A percentile compares a stretch with the other conserved stretches of the same genome.
phyloP scores from a whole-genome alignment of 2,888 invertebrate genomes.

The Drosophila dives region DNA sequence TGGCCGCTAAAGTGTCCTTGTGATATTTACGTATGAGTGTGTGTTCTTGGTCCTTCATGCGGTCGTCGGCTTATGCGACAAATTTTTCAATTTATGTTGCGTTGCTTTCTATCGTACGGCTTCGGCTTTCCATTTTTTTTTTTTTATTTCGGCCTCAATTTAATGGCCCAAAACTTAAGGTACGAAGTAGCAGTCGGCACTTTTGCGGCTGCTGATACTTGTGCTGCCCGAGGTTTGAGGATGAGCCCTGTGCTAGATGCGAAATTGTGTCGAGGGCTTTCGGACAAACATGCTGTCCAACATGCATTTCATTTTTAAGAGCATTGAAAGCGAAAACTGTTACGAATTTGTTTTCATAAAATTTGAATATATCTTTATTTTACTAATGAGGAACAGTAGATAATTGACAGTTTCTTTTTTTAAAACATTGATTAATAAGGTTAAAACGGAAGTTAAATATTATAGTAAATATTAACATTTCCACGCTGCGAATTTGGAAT shows the following conservation, averaged over 20 bases:
- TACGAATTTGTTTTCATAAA: background rate
- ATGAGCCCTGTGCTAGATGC: slow-evolving; percentile 20
- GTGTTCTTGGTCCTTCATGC: slow-evolving; percentile 47
- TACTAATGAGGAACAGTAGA: too few species aligned
- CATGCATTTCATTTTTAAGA: slow-evolving; percentile 3
- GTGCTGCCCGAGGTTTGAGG: slow-evolving; percentile 36
- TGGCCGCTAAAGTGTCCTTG: slow-evolving; percentile 68
- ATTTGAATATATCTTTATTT: background rate
- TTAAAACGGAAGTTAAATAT: background rate
- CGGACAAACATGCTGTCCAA: slow-evolving; percentile 6
- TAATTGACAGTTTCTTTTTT: background rate
- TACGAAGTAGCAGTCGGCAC: slow-evolving; percentile 55
- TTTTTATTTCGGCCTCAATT: slow-evolving; percentile 52
- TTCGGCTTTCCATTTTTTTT: slow-evolving; percentile 46
- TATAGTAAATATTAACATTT: background rate
- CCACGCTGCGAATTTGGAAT: background rate
- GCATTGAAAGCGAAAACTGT: background rate
- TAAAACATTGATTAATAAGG: background rate
- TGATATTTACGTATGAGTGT: slow-evolving; percentile 30
- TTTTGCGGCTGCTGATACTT: slow-evolving; percentile 64
- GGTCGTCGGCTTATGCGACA: slow-evolving; percentile 71
- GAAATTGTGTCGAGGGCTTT: slow-evolving; percentile 52
- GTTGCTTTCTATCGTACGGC: slow-evolving; percentile 51
- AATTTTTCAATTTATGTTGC: slow-evolving; percentile 72
- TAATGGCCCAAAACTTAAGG: slow-evolving; percentile 53